Percentiles rank a stretch among this genome's conserved stretches.
Conservation (phyloP, 2,797 vertebrate species). For the Cirrhinus mrigala region DNA sequence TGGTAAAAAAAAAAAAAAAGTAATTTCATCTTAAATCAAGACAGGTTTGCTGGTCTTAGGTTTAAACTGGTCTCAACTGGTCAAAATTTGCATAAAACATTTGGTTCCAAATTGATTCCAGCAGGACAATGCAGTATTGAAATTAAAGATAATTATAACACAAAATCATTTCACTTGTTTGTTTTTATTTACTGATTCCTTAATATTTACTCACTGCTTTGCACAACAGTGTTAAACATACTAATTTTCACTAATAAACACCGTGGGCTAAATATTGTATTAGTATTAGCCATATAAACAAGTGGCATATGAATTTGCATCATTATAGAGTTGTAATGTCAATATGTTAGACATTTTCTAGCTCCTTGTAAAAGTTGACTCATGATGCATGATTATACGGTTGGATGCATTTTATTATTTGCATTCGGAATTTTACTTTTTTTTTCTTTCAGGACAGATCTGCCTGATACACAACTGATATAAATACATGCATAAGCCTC, state of each 20-base stretch:
- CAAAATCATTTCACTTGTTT: background rate
- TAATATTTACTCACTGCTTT: background rate
- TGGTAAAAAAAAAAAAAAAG: background rate
- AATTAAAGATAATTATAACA: background rate
- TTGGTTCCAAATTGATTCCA: background rate
- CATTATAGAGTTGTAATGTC: background rate
- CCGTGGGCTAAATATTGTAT: background rate
- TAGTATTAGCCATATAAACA: background rate
- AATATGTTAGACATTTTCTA: background rate
- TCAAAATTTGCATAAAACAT: background rate
- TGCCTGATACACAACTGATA: background rate
- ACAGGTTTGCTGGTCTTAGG: background rate
- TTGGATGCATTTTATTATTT: constrained; percentile 6
- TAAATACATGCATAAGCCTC: background rate
- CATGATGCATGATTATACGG: background rate
- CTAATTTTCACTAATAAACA: background rate
- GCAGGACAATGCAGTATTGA: background rate
- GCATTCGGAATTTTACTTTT: background rate
- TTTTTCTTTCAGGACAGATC: background rate
- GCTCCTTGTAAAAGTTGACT: constrained; percentile 8
- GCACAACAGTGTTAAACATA: background rate
- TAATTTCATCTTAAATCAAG: background rate
- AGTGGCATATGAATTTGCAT: background rate
- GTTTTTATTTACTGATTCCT: background rate
- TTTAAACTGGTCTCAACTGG: background rate